Base-by-base conservation (phyloP, 2,113 vertebrate species). In the Abramis brama region DNA sequence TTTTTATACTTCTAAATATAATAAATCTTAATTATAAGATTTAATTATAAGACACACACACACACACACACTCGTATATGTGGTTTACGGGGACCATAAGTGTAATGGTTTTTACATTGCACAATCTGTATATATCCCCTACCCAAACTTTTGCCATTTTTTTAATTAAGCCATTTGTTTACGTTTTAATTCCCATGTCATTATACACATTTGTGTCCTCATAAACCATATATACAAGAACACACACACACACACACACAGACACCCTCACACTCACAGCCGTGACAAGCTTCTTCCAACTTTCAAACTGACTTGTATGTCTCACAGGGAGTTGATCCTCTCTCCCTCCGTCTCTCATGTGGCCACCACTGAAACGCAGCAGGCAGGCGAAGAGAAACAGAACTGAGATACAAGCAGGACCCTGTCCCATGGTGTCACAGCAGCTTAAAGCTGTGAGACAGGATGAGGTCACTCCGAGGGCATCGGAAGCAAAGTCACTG, bases 401-500 rank as follows among this genome's bases (percentile, higher is more conserved):
- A 75, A 66, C 23, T n/a, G 39, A 80, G 36, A 78, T 73, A 83
- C 60, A 21, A 81, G n/a, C 81, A 77, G 74, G 10, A 33, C 64
- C 81, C 74, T 70, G 36, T 87, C 62, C 9, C 27, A 30, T 13
- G 47, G 85, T 79, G 86, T 79, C 84, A 70, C 62, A 25, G 52
- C 13, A 70, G 70, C 82, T 86, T 83, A 82, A 73, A 73, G 78
- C 60, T 43, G 85, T 33, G 59, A 23, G 45, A 60, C 39, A 47
- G 79, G 86, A 87, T 85, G 70, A 83, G 86, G 86, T 88, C 86
- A 66, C 25, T 5, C 1, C 17, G 43, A 74, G 85, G 84, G 75
- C 21, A 80, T 68, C 19, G 23, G 39, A 66, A 81, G 79, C 78
- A 27, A 80, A 80, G 59, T 11, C 36, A 80, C 59, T 25, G 30